A percentile compares a stretch with the other conserved stretches of the same genome.
Conservation (phyloP, 2,113 vertebrate genomes). For the Ptyas mucosa region DNA sequence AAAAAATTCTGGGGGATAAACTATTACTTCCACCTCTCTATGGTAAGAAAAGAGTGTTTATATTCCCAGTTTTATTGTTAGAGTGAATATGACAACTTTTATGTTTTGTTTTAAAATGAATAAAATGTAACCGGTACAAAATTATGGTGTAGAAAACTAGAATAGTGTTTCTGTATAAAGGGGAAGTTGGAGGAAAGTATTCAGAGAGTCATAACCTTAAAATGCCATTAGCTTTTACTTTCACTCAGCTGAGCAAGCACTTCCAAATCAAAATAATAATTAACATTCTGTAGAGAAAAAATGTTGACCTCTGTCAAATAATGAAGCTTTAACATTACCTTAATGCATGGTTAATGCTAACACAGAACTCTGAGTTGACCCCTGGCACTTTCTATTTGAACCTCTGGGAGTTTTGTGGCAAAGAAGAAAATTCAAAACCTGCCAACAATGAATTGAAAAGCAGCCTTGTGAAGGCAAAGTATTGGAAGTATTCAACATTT, state of each 20-base stretch:
- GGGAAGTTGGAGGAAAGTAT: neutral
- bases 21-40: neutral
- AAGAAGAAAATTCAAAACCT: neutral
- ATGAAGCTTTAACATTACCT: conserved; percentile 47
- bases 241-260: conserved; percentile 32
- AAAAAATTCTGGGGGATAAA: neutral
- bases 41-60: conserved; percentile 35
- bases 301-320: conserved; percentile 45
- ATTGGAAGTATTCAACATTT: neutral
- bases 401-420: neutral
- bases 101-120: neutral
- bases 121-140: conserved; percentile 39
- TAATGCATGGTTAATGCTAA: conserved; percentile 51
- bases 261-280: conserved; percentile 44
- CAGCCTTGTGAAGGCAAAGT: neutral
- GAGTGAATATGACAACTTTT: neutral
- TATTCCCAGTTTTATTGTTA: conserved; percentile 6
- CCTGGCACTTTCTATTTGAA: neutral
- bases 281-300: conserved; percentile 38
- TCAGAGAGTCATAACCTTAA: conserved; percentile 9
- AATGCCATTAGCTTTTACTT: conserved; percentile 26
- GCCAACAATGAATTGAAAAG: neutral
- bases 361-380: neutral
- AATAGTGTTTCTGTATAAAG: conserved; percentile 32
- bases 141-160: conserved; percentile 45